Base-by-base conservation (phyloP, 92 coral and sea anemone genomes). In the Parazoanthus darwini region DNA sequence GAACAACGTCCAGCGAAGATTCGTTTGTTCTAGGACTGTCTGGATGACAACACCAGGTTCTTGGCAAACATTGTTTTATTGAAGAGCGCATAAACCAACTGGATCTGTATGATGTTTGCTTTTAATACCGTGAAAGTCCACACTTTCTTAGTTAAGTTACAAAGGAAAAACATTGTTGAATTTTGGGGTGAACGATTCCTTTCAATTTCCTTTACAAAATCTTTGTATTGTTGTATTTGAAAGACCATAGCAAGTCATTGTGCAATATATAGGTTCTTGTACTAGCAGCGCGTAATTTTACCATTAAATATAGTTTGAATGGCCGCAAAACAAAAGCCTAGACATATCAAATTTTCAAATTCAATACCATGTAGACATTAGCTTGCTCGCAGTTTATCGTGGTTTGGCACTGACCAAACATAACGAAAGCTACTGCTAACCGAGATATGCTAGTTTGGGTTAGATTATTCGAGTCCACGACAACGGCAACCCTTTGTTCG, bases 201-300 rank as follows among this genome's bases (percentile, higher is more conserved):
- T 92, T 93, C 92, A 94, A 94, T 90, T 94, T 75, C 66, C 94
- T 90, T 91, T 93, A 88, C 92, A 95, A 95, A 88, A 89, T 78
- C 43, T 59, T 86, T 85, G 93, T 86, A 94, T 85, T 95, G 98
- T 93, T 89, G 88, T 90, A 90, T 90, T 94, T 91, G 86, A 90
- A 81, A 86, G 91, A 74, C 87, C 91, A 90, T 93, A 95, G 94
- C 89, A 89, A 76, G 65, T 92, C 90, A 95, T 95, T 95, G 96
- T 93, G 88, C 68, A 39, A 73, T 81, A 86, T 77, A 92, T 91
- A 92, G 91, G 87, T 90, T 89, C 98, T 95, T 95, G 96, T 95
- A 85, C 91, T 82, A 73, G 56, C 88, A 93, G 92, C 81, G 91
- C 85, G 95, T 91, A 88, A 93, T 94, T 91, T 92, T 79, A 83